Base-by-base conservation (phyloP, 2,888 invertebrate genomes). In the Crossocerus cetratus region DNA sequence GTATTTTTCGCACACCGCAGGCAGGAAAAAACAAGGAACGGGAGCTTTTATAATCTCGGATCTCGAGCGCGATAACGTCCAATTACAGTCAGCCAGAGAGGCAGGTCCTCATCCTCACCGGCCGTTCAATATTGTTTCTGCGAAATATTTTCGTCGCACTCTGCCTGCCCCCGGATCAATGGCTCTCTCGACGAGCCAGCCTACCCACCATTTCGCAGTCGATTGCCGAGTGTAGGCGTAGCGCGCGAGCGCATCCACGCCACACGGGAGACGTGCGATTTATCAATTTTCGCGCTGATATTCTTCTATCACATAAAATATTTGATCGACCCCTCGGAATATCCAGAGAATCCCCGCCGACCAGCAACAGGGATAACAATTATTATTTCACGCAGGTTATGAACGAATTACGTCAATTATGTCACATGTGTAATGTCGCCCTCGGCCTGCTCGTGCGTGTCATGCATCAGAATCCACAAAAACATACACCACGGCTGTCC, bases 331-430 rank as follows among this genome's bases (percentile, higher is more conserved):
- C 58, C 49, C 61, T 53, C 68, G 72, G 72, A 81, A 72, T 67
- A 74, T 61, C 64, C 61, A 72, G 43, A 59, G 69, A 74, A 83
- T 83, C 76, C 78, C 81, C 77, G 77, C 59, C 72, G 72, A 73
- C 82, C 69, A 76, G 76, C 83, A 77, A 74, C 80, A n/a, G 78
- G 82, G 83, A 84, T 80, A 83, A 85, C 80, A 83, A 85, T 85
- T 82, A 86, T 86, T 86, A 86, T 85, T 86, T 86, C 82, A 78
- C 84, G 84, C 80, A 82, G 83, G 86, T 86, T 84, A 85, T 84
- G 85, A 86, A 86, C 80, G 84, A 85, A 86, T 85, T 84, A 84
- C 82, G 86, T 86, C 85, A 86, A 68, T 32, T 32, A 32, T 2
- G 77, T 70, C 76, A 84, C 84, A 72, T 75, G 76, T 59, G 72